Evolutionary conservation across 2,888 invertebrate genomes (phyloP), one percentile per base, ranked within the genome.

Genomic region (Campopleginae sp.): DNA sequence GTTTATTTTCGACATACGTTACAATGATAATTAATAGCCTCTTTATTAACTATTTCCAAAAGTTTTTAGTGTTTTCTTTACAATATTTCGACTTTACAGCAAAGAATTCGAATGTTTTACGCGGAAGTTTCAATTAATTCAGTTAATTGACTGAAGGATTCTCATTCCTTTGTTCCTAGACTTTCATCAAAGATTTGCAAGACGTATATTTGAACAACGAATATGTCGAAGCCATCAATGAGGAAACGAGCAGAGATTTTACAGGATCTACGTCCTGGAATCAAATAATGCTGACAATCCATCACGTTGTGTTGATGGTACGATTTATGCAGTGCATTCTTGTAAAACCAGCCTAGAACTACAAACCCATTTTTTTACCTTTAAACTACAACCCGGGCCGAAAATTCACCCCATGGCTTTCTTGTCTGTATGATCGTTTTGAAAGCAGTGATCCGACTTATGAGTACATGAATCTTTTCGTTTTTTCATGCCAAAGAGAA

Each of bases 221-320:
- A 46, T 79, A 38, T 10, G n/a, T 85, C 14, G 23, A 65, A 1
- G 82, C 82, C 10, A 85, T 85, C 31, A 79, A 82, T n/a, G 51
- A 61, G 4, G 19, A 68, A 63, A 68, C 84, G 31, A 61, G 48
- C 7, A 48, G 27, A 17, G 70, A 82, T 27, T 66, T 58, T 4
- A 27, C 71, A 10, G 46, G 82, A 4, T 12, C 65, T 0, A 23
- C 63, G 3, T 85, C 82, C 2, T 85, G 85, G 85, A 82, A 85
- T 75, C 63, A 75, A 66, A 85, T 85, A 76, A 80, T 85, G 82
- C 14, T 85, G 4, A 38, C 66, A 10, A 46, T 85, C 38, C 82
- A 85, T 76, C 78, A 71, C 10, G 38, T 78, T 0, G 44, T 79
- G 5, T 7, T 84, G 17, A 38, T 42, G 65, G 84, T 80, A 84